phyloP scores from a whole-genome alignment of 1,140 invertebrate species.

The Drosophila setifemur region DNA sequence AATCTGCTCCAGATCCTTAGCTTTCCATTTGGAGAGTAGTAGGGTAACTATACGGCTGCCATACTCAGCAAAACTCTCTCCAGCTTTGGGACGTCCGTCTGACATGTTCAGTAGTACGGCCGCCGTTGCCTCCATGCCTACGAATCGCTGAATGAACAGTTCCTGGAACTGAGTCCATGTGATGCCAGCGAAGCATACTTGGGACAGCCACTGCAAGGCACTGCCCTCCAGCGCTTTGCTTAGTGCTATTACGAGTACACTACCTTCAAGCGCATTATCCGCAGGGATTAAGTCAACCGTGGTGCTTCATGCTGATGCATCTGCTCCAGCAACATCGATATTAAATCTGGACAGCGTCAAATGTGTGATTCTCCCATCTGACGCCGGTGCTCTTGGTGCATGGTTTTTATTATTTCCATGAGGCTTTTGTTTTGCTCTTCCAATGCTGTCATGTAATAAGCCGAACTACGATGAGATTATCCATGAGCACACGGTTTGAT shows the following conservation, averaged over 20 bases:
- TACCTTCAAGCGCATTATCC: slow-evolving; percentile 1
- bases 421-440: too few species aligned
- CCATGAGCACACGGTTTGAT: too few species aligned
- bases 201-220: too few species aligned
- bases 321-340: slow-evolving; percentile 4
- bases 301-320: slow-evolving; percentile 18
- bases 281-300: slow-evolving; percentile 15
- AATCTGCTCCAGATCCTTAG: slow-evolving; percentile 6
- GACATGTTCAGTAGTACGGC: slow-evolving; percentile 17
- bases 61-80: slow-evolving; percentile 16
- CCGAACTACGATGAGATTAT: too few species aligned
- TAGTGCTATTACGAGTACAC: neutral
- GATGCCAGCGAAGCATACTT: slow-evolving; percentile 15
- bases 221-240: slow-evolving; percentile 16
- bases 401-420: too few species aligned
- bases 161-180: slow-evolving; percentile 10
- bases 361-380: neutral
- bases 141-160: slow-evolving; percentile 23
- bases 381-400: too few species aligned
- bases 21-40: slow-evolving; percentile 5
- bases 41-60: slow-evolving; percentile 24
- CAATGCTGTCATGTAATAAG: too few species aligned
- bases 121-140: slow-evolving; percentile 24
- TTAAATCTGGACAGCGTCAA: too few species aligned
- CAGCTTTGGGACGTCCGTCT: slow-evolving; percentile 19